Conservation (phyloP, 2,888 invertebrate species). For the Apocheima hispidaria region DNA sequence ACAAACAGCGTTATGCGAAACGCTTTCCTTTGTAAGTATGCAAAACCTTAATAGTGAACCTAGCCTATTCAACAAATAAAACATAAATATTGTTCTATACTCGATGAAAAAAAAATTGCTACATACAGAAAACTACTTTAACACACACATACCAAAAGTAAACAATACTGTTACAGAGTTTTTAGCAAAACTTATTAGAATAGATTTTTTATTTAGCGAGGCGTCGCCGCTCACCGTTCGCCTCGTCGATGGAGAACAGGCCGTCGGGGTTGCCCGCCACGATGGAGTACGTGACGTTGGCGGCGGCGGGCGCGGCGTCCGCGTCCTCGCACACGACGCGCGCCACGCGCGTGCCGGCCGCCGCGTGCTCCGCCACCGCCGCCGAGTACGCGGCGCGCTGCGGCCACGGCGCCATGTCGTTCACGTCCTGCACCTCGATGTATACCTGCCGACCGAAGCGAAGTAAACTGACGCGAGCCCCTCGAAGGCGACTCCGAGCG, state of each 20-base stretch:
- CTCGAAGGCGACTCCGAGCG: background rate
- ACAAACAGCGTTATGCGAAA: too few species aligned
- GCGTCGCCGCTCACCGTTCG: conserved; percentile 87
- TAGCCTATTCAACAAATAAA: too few species aligned
- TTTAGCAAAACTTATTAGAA: too few species aligned
- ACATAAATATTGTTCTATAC: too few species aligned
- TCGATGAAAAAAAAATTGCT: too few species aligned
- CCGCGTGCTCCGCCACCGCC: conserved; percentile 91
- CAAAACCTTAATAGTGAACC: too few species aligned
- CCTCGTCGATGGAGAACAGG: conserved; percentile 94
- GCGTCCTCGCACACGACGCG: conserved; percentile 93
- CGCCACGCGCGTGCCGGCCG: conserved; percentile 89
- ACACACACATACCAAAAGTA: too few species aligned
- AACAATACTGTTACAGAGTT: too few species aligned
- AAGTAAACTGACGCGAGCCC: background rate
- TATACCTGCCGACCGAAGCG: conserved; percentile 63
- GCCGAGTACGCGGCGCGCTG: conserved; percentile 94
- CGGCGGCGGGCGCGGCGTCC: conserved; percentile 89
- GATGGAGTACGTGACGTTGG: conserved; percentile 91
- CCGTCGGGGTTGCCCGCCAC: conserved; percentile 96
- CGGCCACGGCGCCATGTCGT: conserved; percentile 98
- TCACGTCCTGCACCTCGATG: conserved; percentile 93
- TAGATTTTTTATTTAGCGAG: too few species aligned
- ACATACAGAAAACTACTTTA: too few species aligned
- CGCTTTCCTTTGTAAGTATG: too few species aligned